These are phyloP conservation scores for Clarias gariepinus DNA, from an alignment of 2,113 vertebrate species.

Conservation along the genomic window DNA sequence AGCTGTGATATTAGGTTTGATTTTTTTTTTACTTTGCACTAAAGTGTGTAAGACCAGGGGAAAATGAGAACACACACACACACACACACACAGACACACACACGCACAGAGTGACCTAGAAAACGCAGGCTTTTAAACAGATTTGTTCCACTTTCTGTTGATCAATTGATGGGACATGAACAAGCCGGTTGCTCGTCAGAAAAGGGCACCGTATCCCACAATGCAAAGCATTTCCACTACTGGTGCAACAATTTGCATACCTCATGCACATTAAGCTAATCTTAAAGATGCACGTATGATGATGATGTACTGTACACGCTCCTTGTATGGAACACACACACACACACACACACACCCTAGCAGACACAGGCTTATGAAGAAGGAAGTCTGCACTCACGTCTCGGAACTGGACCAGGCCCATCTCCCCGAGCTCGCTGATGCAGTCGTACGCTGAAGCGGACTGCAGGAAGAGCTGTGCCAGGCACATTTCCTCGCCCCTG, in stretches of 20 bases:
- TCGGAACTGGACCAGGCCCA: slow-evolving; percentile 93
- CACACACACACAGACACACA: slow-evolving; percentile 29
- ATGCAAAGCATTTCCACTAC: neutral
- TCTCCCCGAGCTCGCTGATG: slow-evolving; percentile 93
- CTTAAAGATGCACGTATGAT: neutral
- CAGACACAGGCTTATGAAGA: neutral
- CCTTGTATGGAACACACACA: neutral
- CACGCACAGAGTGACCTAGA: slow-evolving; percentile 31
- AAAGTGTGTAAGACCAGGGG: neutral
- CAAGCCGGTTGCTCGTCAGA: neutral
- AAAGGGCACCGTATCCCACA: neutral
- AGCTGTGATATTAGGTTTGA: neutral
- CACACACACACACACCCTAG: too few relatives aligned
- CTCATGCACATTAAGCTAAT: neutral
- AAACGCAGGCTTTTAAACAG: slow-evolving; percentile 45
- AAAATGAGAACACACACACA: slow-evolving; percentile 13
- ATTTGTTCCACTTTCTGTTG: slow-evolving; percentile 40
- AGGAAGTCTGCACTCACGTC: slow-evolving; percentile 82
- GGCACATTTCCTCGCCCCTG: slow-evolving; percentile 91
- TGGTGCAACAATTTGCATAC: slow-evolving; percentile 1
- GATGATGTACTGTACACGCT: neutral
- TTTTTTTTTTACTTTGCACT: neutral
- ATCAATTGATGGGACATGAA: slow-evolving; percentile 47
- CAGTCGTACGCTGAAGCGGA: slow-evolving; percentile 95
- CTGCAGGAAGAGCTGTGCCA: slow-evolving; percentile 96